Base-by-base conservation (phyloP, 2,888 invertebrate genomes). In the Cerceris rybyensis region DNA sequence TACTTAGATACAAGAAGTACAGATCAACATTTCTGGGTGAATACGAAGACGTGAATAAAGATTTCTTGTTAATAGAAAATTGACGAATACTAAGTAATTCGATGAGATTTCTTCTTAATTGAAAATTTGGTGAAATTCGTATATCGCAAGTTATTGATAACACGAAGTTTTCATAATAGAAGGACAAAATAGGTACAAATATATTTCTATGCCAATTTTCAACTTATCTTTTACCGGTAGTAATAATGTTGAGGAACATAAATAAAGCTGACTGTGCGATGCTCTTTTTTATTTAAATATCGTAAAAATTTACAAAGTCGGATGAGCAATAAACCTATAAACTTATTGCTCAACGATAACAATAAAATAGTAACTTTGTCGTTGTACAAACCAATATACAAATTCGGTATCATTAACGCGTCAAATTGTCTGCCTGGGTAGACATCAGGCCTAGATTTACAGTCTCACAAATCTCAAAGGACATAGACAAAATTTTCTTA, bases 271-370 rank as follows among this genome's bases (percentile, higher is more conserved):
- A 58, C 52, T 57, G 17, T 54, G 41, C 49, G 17, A 55, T 52
- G 41, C 16, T 66, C 64, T 54, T 75, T 78, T 88, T 88, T 88
- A 88, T 88, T 88, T 69, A 75, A 78, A 84, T 73, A 59, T 58
- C 68, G 75, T 88, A 88, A 81, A 87, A 88, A 87, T 87, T 75
- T 86, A 75, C 78, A 86, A 82, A 82, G 65, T 83, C 69, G 55
- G 42, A 52, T 72, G 76, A 82, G 81, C 78, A 76, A 81, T 64
- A 13, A 67, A 61, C 14, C 52, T 70, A 46, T 55, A 54, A 39
- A 64, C 60, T 69, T 54, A 60, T 68, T 78, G 60, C 72, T 63
- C 80, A 71, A 65, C 70, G 72, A 73, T 82, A 86, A 86, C 80
- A 75, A 57, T 71, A 64, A 70, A 49, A 68, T 77, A 71, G 50